Base-by-base conservation (phyloP, 2,113 vertebrate species). In the Melanerpes aurifrons region DNA sequence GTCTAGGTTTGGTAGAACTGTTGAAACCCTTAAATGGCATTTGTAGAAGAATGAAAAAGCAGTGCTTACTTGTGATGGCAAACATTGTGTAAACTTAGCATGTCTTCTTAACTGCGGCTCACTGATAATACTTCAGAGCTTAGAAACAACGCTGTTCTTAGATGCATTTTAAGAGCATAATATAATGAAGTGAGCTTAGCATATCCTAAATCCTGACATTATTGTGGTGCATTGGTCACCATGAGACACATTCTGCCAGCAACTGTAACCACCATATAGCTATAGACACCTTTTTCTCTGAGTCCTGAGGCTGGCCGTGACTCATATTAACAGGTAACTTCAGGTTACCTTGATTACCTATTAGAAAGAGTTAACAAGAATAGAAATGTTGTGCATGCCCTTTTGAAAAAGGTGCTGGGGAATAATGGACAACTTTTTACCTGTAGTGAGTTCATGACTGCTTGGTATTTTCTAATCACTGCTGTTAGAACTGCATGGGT, bases 81-180 rank as follows among this genome's bases (percentile, higher is more conserved):
- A 93, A 82, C 86, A 95, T 96, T 96, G 89, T 96, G 95, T 93
- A 96, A 97, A 97, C 90, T 97, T 97, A 97, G 92, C 86, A 95
- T 93, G 91, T 95, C 95, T 91, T 97, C 93, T 97, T 96, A 97
- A 96, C 97, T 98, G 96, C 92, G 95, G 76, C 95, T 97, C 95
- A 86, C 88, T 95, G 94, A 96, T 96, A 92, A 91, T 95, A 92
- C 95, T 95, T 97, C 90, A 92, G 89, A 92, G 87, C 93, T 95
- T 96, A 92, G 76, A 93, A 97, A 96, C 92, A 59, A 68, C 94
- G 66, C 86, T 96, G 87, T 96, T 82, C 90, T 97, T 95, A 90
- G 89, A 94, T 95, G 91, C 80, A 48, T 94, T 96, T 93, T 94
- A 80, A 77, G 80, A 94, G 59, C 87, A 79, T 88, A 78, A 86